Evolutionary conservation across 2,888 invertebrate species (phyloP).

Genomic region (Drosophila barbarae): DNA sequence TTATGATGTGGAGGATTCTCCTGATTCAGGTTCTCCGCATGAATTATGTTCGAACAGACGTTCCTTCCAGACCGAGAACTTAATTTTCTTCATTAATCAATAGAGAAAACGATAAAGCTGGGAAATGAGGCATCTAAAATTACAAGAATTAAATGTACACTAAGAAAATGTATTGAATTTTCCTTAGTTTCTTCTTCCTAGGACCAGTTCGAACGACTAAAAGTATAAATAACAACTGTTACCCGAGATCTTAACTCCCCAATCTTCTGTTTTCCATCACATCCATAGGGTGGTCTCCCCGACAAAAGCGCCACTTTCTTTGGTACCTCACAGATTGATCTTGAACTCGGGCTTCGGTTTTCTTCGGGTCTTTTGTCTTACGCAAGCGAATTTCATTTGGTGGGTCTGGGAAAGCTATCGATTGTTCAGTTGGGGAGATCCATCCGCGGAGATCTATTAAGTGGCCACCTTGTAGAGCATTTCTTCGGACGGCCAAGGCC

Average conservation of each 20-base stretch:
- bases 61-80: neutral
- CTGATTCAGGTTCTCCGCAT: slow-evolving; percentile 10
- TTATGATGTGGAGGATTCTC: slow-evolving; percentile 22
- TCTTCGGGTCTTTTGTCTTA: slow-evolving; percentile 52
- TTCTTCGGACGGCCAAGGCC: slow-evolving; percentile 43
- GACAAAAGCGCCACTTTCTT: slow-evolving; percentile 31
- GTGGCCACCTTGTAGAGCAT: slow-evolving; percentile 55
- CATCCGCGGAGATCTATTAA: slow-evolving; percentile 21
- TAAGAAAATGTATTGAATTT: neutral
- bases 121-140: neutral
- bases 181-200: neutral
- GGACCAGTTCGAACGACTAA: neutral
- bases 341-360: slow-evolving; percentile 4
- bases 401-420: slow-evolving; percentile 46
- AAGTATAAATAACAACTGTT: slow-evolving; percentile 17
- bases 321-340: slow-evolving; percentile 30
- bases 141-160: neutral
- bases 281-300: slow-evolving; percentile 22
- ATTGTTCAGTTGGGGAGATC: slow-evolving; percentile 38
- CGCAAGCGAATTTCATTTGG: slow-evolving; percentile 21
- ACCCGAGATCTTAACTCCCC: slow-evolving; percentile 10
- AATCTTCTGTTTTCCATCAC: slow-evolving; percentile 22
- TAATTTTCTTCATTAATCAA: neutral
- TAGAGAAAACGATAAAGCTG: neutral
- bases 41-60: slow-evolving; percentile 9